These are phyloP conservation scores for Xestia xanthographa DNA, from an alignment of 2,888 invertebrate species.

Conservation along the genomic window DNA sequence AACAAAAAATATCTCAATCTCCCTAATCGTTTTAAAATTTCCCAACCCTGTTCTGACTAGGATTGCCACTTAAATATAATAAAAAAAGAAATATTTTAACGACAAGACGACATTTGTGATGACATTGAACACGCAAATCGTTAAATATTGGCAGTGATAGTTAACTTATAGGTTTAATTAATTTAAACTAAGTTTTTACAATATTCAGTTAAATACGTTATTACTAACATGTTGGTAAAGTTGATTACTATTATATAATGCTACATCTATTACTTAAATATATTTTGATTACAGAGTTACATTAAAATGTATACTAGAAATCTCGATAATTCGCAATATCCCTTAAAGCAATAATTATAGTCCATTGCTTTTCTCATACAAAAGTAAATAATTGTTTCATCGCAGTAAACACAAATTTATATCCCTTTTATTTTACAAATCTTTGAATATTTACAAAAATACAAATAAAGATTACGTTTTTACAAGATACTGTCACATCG, in stretches of 20 bases:
- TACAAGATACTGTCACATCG: conserved; percentile 60
- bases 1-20: conserved; percentile 52
- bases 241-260: conserved; percentile 53
- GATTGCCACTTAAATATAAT: conserved; percentile 84
- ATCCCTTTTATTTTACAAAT: conserved; percentile 57
- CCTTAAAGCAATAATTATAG: conserved; percentile 33
- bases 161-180: conserved; percentile 73
- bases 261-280: conserved; percentile 41
- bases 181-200: conserved; percentile 63
- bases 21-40: conserved; percentile 69
- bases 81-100: conserved; percentile 65
- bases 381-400: conserved; percentile 40
- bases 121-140: conserved; percentile 72
- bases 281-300: conserved; percentile 55
- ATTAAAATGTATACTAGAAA: conserved; percentile 51
- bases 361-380: conserved; percentile 32
- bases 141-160: conserved; percentile 86
- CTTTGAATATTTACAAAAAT: conserved; percentile 64
- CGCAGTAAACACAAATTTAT: conserved; percentile 31
- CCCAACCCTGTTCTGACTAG: conserved; percentile 90
- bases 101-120: conserved; percentile 65
- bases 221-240: conserved; percentile 63
- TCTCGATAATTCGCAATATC: conserved; percentile 51
- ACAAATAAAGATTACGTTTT: conserved; percentile 42
- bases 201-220: conserved; percentile 72